Base-by-base conservation (phyloP, 35 echinoderm and acorn worm species). In the Eucidaris tribuloides region DNA sequence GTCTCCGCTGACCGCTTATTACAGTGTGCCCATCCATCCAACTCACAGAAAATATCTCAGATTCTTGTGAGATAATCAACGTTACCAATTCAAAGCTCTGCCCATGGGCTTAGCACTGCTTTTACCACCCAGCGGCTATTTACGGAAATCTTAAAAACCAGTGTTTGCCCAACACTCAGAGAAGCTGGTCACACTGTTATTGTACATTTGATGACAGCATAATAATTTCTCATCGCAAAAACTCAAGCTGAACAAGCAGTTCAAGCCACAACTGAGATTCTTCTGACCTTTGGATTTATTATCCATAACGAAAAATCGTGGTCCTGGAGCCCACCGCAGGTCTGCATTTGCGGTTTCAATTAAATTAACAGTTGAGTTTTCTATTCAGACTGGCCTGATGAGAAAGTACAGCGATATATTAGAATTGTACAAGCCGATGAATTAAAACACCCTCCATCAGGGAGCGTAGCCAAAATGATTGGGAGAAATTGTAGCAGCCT, bases 61-160 rank as follows among this genome's bases (percentile, higher is more conserved):
- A 1, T 71, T 71, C 41, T 11, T 71, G 5, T 94, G 92, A 85
- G 19, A 83, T 9, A 45, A 55, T 1, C 29, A 40, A 15, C 58
- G 83, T 2, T 93, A 49, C 40, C 76, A 83, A 71, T 94, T 32
- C 76, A 84, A 33, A 35, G 55, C 70, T 29, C 54, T 89, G 41
- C 91, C 86, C 20, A 89, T 89, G 91, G 81, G 2, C 63, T 94
- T 13, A 84, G 80, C 49, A 79, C 85, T 46, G 91, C 85, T 32
- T 81, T 86, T 20, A 65, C n/a, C n/a, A n/a, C n/a, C n/a, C n/a
- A n/a, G n/a, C n/a, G 91, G 57, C 46, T 94, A 71, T 89, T 89
- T 76, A 94, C 86, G 20, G 85, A 94, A 58, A 22, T 94, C 2
- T 27, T 85, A 7, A 94, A n/a, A 94, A 58, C 85, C 91, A 17